Conservation (phyloP, 2,797 vertebrate genomes). For the Scolopax rusticola region DNA sequence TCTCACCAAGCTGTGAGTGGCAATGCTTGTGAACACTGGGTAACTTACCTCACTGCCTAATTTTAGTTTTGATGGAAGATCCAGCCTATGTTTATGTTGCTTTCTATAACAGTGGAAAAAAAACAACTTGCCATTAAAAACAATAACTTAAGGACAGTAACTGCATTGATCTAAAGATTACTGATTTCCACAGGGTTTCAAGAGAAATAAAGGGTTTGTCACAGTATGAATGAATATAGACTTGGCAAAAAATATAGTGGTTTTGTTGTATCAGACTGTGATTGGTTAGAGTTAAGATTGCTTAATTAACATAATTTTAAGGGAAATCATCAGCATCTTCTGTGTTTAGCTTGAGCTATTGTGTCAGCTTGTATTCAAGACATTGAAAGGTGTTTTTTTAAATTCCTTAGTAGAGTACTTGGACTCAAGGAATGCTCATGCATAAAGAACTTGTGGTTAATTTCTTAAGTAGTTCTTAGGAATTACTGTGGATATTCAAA, state of each 20-base stretch:
- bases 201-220: not conserved
- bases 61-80: not conserved
- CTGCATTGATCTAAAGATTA: not conserved
- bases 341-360: conserved; percentile 1
- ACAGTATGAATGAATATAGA: not conserved
- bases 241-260: not conserved
- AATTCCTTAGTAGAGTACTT: not conserved
- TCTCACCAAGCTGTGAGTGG: not conserved
- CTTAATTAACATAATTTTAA: conserved; percentile 37
- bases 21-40: not conserved
- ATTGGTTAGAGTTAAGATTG: not conserved
- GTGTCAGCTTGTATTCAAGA: not conserved
- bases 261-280: not conserved
- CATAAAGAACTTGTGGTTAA: conserved; percentile 9
- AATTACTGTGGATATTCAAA: not conserved
- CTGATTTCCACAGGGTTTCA: not conserved
- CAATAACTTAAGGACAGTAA: not conserved
- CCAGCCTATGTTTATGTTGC: not conserved
- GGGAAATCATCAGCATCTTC: not conserved
- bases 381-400: not conserved
- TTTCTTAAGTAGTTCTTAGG: conserved; percentile 3
- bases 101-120: not conserved
- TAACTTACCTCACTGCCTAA: not conserved
- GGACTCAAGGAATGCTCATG: not conserved
- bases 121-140: not conserved